Evolutionary conservation across 2,113 vertebrate species (phyloP), one percentile per base, ranked within the genome.

Genomic region (Epinephelus moara): DNA sequence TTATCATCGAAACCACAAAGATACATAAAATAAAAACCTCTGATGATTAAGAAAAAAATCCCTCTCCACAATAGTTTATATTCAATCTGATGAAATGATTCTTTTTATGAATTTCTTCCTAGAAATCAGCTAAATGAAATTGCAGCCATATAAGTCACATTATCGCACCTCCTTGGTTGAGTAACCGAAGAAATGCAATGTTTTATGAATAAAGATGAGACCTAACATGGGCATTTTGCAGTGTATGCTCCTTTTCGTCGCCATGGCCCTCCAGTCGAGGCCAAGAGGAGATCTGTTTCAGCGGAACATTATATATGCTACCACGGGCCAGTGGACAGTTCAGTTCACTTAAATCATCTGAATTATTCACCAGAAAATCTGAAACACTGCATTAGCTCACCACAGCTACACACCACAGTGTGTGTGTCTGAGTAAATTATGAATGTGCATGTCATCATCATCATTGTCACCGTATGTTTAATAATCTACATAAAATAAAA

Each of bases 331-430:
- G 76, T 33, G 66, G 56, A 64, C 70, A 75, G 53, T 50, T 70
- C 50, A 66, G 50, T 75, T 33, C 62, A 76, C 78, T 89, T 86
- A 78, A 45, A 82, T 33, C 61, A 70, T 33, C 40, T 90, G 53
- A 85, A 90, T 87, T 87, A 88, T 90, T 92, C 77, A 90, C 40
- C 70, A 66, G 61, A 42, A 75, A 64, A 70, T 23, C 9, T 62
- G 27, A 52, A 68, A 59, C 59, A 57, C 30, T 8, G 23, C 37
- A n/a, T 74, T 30, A 66, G 52, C 33, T 61, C 70, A 37, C 57
- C 62, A 57, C 55, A 53, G 37, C 21, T n/a, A n/a, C 63, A 37
- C 52, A 40, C 13, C 40, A 19, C 6, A 30, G 4, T 21, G 49
- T 33, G 60, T 52, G 56, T 8, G 33, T 60, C 37, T 47, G 21